Base-by-base conservation (phyloP, 2,888 invertebrate genomes). In the Thysanoteuthis rhombus region DNA sequence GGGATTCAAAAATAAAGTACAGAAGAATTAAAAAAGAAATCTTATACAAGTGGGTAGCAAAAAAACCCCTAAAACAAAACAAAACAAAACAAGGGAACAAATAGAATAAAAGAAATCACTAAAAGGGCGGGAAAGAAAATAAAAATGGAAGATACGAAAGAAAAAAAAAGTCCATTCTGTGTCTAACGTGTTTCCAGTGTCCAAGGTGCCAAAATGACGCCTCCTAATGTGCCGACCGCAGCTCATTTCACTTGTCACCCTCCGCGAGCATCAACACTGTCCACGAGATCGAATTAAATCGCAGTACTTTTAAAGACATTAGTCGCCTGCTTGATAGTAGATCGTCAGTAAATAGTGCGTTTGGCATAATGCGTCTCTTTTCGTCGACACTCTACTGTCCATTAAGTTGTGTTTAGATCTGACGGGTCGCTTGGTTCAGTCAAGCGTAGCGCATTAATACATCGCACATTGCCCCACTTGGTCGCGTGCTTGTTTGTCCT, bases 231-330 rank as follows among this genome's bases (percentile, higher is more conserved):
- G 75, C 16, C 75, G 75, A 75, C 75, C 75, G 75, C 75, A 75
- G 75, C 75, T 75, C 75, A 75, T 75, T n/a, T 75, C 75, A 36
- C 75, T 75, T 75, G 75, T 75, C 75, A 75, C 75, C 75, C 8
- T 75, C 75, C n/a, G n/a, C 75, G 75, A 75, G 75, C 75, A 75
- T 75, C 75, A 75, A 75, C 75, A 75, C 75, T 75, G 75, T 75
- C 75, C 75, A 10, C 75, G 4, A 75, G 75, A 75, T 75, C n/a
- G 75, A 75, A 75, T 75, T 75, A 75, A 75, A 75, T 75, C 75
- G 75, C 75, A 75, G 75, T 75, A 75, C 75, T 75, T 75, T 75
- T 75, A 75, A 75, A 75, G 75, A 75, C n/a, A 75, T 75, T 75
- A 75, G 75, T 75, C 75, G 75, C 75, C 75, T 36, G 75, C 75